Conservation (phyloP, 2,113 vertebrate genomes). For the Charadrius vociferus region DNA sequence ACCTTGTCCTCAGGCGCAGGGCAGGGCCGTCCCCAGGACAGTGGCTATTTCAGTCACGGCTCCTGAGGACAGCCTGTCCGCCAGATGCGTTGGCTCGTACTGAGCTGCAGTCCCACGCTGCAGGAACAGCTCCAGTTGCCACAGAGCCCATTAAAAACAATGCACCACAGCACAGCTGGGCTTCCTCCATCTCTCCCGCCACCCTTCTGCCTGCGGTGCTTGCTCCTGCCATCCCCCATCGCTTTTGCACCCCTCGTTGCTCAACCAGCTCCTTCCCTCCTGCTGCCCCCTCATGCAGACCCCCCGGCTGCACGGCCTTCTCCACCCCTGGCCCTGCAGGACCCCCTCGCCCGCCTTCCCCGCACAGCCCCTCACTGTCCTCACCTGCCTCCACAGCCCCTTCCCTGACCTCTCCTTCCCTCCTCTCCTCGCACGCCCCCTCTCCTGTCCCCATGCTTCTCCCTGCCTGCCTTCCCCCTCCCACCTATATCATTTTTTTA, state of each 20-base stretch:
- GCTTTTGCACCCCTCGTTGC: background rate
- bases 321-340: background rate
- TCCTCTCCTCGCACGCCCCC: accelerated
- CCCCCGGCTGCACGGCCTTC: accelerated
- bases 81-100: slow-evolving; percentile 3
- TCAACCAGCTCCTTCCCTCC: background rate
- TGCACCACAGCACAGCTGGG: background rate
- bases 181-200: background rate
- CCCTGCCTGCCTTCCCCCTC: background rate
- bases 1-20: background rate
- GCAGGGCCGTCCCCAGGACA: background rate
- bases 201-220: background rate
- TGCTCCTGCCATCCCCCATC: background rate
- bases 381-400: background rate
- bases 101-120: background rate
- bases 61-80: slow-evolving; percentile 17
- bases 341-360: background rate
- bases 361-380: background rate
- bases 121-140: slow-evolving; percentile 21
- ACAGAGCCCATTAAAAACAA: slow-evolving; percentile 30
- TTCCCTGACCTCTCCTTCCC: background rate
- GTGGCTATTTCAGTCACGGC: background rate
- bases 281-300: accelerated
- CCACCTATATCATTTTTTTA: background rate
- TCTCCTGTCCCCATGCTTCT: background rate